phyloP scores from a whole-genome alignment of 2,797 vertebrate genomes.

The Crocidura indochinensis region DNA sequence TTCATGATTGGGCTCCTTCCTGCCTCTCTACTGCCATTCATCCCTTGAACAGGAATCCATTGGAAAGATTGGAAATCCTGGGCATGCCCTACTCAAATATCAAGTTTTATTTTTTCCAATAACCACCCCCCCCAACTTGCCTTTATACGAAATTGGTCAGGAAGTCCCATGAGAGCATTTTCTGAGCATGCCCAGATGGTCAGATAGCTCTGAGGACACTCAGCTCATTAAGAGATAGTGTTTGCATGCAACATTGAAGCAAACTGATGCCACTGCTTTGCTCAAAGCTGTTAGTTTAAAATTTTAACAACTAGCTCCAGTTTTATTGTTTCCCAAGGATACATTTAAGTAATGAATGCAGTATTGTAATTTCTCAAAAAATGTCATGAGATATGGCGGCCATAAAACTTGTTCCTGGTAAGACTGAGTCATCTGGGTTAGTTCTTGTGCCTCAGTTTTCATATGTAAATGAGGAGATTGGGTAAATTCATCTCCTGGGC shows the following conservation, averaged over 20 bases:
- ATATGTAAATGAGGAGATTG: slow-evolving; percentile 28
- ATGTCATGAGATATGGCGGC: background rate
- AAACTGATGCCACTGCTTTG: background rate
- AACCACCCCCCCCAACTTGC: background rate
- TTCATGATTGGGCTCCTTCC: background rate
- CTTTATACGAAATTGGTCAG: background rate
- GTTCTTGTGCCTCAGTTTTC: slow-evolving; percentile 29
- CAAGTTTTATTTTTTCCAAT: slow-evolving; percentile 16
- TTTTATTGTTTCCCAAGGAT: slow-evolving; percentile 66
- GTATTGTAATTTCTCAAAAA: background rate
- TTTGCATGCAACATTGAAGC: background rate
- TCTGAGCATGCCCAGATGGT: background rate
- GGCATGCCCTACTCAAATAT: background rate
- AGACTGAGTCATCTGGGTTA: slow-evolving; percentile 40
- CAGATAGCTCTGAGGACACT: background rate
- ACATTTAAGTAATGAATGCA: slow-evolving; percentile 8
- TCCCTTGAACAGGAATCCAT: background rate
- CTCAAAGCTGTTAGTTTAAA: slow-evolving; percentile 49
- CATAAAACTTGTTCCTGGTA: background rate
- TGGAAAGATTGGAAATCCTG: background rate
- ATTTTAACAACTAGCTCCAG: slow-evolving; percentile 34
- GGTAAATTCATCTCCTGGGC: background rate
- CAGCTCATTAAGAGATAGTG: background rate
- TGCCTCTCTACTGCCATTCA: background rate
- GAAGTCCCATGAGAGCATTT: background rate